A percentile compares a stretch with the other conserved stretches of the same genome.
Conservation (phyloP, 2,797 vertebrate genomes). For the Emys orbicularis region DNA sequence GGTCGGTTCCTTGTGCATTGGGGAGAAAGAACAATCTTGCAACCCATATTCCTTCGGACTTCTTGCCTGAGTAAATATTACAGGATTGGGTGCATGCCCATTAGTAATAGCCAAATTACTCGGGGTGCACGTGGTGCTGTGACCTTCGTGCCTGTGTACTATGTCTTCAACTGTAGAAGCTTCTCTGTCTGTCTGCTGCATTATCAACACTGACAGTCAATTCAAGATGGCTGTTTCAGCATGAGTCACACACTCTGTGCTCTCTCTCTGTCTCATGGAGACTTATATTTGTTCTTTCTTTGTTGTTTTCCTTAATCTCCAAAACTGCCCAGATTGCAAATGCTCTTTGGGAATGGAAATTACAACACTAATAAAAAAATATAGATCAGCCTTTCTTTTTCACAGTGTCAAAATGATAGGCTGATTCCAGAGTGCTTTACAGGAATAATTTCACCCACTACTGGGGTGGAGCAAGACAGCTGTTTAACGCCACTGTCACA, state of each 20-base stretch:
- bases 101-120: too few species aligned
- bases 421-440: not conserved
- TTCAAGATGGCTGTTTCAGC: not conserved
- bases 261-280: fast-evolving
- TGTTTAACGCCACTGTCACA: not conserved
- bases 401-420: not conserved
- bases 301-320: not conserved
- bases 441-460: not conserved
- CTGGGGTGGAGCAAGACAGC: not conserved
- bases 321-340: not conserved
- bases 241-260: fast-evolving
- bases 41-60: too few species aligned
- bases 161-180: not conserved
- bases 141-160: too few species aligned
- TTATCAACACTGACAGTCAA: not conserved
- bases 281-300: not conserved
- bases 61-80: too few species aligned
- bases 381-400: fast-evolving
- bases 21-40: too few species aligned
- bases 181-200: not conserved
- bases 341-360: not conserved
- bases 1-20: too few species aligned
- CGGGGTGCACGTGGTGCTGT: too few species aligned
- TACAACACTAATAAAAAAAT: not conserved
- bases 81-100: too few species aligned